Evolutionary conservation across 2,888 invertebrate species (phyloP).

Genomic region (Pimpla rufipes): DNA sequence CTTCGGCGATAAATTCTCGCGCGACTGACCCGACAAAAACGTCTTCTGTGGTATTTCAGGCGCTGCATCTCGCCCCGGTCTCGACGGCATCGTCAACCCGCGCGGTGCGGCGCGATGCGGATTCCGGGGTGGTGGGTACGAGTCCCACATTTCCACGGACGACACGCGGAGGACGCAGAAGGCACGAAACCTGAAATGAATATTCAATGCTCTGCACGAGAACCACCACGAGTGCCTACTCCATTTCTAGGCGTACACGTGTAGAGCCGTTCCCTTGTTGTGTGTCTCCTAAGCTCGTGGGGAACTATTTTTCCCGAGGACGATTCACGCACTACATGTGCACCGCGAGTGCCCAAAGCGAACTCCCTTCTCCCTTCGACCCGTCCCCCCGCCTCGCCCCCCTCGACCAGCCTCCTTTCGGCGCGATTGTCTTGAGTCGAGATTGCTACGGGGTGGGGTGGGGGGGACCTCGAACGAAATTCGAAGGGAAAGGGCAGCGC

Average conservation of each 20-base stretch:
- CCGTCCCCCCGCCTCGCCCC: not conserved
- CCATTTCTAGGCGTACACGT: conserved; percentile 19
- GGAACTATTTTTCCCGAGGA: conserved; percentile 26
- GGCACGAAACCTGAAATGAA: conserved; percentile 29
- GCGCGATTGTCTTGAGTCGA: not conserved
- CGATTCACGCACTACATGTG: conserved; percentile 10
- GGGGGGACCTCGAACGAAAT: conserved; percentile 17
- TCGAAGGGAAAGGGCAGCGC: conserved; percentile 47
- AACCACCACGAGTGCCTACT: conserved; percentile 15
- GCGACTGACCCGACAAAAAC: too few relatives aligned
- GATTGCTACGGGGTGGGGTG: conserved; percentile 1
- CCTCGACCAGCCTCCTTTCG: conserved; percentile 20
- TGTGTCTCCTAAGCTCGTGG: not conserved
- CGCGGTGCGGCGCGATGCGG: not conserved
- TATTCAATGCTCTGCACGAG: conserved; percentile 44
- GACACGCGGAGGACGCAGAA: conserved; percentile 14
- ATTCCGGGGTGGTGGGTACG: not conserved
- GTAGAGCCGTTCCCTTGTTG: not conserved
- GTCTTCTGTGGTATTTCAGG: too few relatives aligned
- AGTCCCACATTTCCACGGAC: conserved; percentile 43
- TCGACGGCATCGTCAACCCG: not conserved
- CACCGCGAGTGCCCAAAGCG: not conserved
- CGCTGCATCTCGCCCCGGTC: too few relatives aligned
- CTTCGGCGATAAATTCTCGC: too few relatives aligned
- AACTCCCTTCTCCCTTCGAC: too few relatives aligned